Evolutionary conservation across 2,113 vertebrate species (phyloP), one percentile per base, ranked within the genome.

Genomic region (Melanerpes aurifrons): DNA sequence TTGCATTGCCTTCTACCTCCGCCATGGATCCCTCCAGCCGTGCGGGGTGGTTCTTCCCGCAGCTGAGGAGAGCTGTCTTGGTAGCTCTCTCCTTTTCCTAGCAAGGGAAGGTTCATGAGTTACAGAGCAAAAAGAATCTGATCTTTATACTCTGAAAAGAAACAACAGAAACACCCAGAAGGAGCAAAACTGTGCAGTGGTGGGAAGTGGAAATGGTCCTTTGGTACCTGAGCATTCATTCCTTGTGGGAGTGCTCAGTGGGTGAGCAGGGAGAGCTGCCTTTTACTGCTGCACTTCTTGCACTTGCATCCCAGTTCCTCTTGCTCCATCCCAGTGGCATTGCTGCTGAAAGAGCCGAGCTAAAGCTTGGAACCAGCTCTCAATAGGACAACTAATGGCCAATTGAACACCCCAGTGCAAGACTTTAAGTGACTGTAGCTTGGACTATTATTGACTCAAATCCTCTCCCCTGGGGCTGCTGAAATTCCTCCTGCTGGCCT

Each of bases 1-100:
- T 81, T 68, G 82, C 95, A 91, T 95, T 86, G 96, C 92, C 95
- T 97, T 96, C 98, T 97, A 97, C 97, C 97, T 98, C 97, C 96
- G 75, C 87, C 89, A 66, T 74, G 48, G 78, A 28, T 81, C 90
- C 87, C 21, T 88, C 81, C 57, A 91, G 76, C 83, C 14, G 3
- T 12, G 16, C 2, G 18, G 47, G 37, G 72, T 1, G 25, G 68
- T 83, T n/a, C 89, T 94, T 88, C 71, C 64, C 50, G 63, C 91
- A 56, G 93, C 64, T 31, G 32, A 87, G 84, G 83, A 91, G 83
- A 95, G 73, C 54, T n/a, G 57, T 82, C 90, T 79, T 48, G 47
- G 63, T 84, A 72, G 82, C 66, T 62, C 63, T 81, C 43, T 92
- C 37, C 54, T 68, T 32, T 81, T 90, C 76, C 95, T 81, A 74